Evolutionary conservation across 2,888 invertebrate species (phyloP).

Genomic region (Hemicrepidius hirtus): DNA sequence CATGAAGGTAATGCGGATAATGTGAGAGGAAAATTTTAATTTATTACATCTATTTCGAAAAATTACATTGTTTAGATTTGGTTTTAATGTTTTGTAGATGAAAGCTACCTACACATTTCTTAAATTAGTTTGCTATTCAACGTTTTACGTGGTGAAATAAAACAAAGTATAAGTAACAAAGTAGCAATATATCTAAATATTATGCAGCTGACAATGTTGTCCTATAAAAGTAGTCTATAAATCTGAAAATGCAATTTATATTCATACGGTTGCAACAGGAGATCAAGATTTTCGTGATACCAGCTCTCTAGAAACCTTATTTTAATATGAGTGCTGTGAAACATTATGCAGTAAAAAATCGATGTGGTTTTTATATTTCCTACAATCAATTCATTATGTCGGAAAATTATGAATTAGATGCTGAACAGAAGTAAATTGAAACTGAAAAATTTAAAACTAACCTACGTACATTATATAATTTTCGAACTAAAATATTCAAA

Average conservation of each 20-base stretch:
- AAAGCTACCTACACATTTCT: too few relatives aligned
- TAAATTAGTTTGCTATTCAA: too few relatives aligned
- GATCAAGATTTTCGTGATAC: slow-evolving; percentile 51
- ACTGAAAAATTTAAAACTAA: too few relatives aligned
- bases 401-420: background rate
- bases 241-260: slow-evolving; percentile 48
- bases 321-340: slow-evolving; percentile 39
- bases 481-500: too few relatives aligned
- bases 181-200: slow-evolving; percentile 10
- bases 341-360: slow-evolving; percentile 28
- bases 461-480: too few relatives aligned
- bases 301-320: slow-evolving; percentile 39
- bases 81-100: too few relatives aligned
- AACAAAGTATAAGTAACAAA: background rate
- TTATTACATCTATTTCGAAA: too few relatives aligned
- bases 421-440: background rate
- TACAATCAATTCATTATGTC: background rate
- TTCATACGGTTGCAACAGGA: slow-evolving; percentile 51
- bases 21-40: too few relatives aligned
- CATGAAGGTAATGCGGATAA: too few relatives aligned
- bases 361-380: slow-evolving; percentile 6
- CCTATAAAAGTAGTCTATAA: slow-evolving; percentile 44
- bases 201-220: slow-evolving; percentile 42
- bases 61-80: too few relatives aligned
- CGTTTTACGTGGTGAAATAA: too few relatives aligned